phyloP scores from a whole-genome alignment of 2,888 invertebrate species.

The Clistopyga incitator region DNA sequence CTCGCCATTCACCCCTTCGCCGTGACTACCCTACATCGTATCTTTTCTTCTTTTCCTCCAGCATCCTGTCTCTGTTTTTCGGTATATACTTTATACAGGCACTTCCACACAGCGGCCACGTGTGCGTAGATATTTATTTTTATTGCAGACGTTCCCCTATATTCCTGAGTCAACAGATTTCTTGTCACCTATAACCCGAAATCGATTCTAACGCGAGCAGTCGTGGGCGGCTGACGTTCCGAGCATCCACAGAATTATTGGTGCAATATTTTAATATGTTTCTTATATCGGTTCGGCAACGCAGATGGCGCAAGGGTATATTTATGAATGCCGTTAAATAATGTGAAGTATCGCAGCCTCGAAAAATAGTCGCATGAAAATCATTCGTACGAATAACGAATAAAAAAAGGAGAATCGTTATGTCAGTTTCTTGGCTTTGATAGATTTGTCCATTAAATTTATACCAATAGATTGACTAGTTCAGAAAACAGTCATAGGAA shows the following conservation, averaged over 20 bases:
- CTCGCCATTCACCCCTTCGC: conserved; percentile 67
- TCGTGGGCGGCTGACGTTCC: conserved; percentile 26
- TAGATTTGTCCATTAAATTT: too few relatives aligned
- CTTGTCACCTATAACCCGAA: conserved; percentile 72
- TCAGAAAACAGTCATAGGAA: too few relatives aligned
- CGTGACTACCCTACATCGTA: conserved; percentile 12
- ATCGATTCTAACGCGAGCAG: conserved; percentile 71
- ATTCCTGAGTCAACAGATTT: conserved; percentile 79
- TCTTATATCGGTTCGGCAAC: neutral
- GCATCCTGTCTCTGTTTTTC: conserved; percentile 70
- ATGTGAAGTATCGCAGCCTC: neutral
- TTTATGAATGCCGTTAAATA: conserved; percentile 33
- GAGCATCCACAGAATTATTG: conserved; percentile 58
- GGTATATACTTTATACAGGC: conserved; percentile 54
- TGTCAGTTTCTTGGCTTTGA: neutral
- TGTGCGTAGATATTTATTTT: conserved; percentile 77
- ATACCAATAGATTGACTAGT: too few relatives aligned
- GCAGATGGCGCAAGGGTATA: conserved; percentile 29
- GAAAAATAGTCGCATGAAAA: neutral
- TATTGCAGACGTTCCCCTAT: conserved; percentile 75
- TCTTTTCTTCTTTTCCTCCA: conserved; percentile 60
- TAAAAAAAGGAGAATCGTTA: neutral
- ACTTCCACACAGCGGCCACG: conserved; percentile 53
- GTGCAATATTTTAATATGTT: conserved; percentile 61
- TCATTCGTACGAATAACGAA: neutral